Conservation (phyloP, 2,888 invertebrate species). For the Oeneis ivallda region DNA sequence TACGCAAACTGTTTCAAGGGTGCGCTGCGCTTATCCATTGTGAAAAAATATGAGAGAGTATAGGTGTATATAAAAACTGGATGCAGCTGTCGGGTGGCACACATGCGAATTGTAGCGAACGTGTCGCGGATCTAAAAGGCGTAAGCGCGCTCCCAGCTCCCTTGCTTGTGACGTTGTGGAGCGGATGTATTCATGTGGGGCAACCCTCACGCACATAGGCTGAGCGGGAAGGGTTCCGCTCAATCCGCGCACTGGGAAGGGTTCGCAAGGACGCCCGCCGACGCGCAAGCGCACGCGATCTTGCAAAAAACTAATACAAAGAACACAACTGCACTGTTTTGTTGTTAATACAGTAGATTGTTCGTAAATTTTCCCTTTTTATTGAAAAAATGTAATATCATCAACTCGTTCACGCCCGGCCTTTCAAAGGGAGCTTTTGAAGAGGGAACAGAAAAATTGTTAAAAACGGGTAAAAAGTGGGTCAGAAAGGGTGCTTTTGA, state of each 20-base stretch:
- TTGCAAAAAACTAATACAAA: conserved; percentile 76
- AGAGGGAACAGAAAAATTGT: conserved; percentile 76
- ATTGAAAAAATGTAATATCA: conserved; percentile 79
- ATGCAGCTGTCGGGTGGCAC: conserved; percentile 78
- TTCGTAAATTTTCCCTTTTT: conserved; percentile 76
- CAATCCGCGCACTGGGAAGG: conserved; percentile 75
- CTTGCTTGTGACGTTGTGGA: conserved; percentile 51
- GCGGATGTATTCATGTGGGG: conserved; percentile 48
- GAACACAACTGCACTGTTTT: conserved; percentile 75
- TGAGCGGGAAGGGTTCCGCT: conserved; percentile 71
- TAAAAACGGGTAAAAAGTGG: conserved; percentile 80
- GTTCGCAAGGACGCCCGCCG: conserved; percentile 77
- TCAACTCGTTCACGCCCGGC: conserved; percentile 82
- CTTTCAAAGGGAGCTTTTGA: conserved; percentile 76
- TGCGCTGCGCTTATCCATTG: conserved; percentile 72
- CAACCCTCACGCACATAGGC: conserved; percentile 64
- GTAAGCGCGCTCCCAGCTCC: conserved; percentile 48
- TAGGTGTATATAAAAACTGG: conserved; percentile 72
- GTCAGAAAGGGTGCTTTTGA: conserved; percentile 81
- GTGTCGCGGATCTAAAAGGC: conserved; percentile 46
- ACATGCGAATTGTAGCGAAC: conserved; percentile 78
- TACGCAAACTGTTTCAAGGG: conserved; percentile 83
- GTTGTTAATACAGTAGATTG: conserved; percentile 80
- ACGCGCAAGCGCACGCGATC: conserved; percentile 81
- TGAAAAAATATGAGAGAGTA: conserved; percentile 80